Evolutionary conservation across 2,113 vertebrate species (phyloP).

Genomic region (Quiscalus mexicanus): DNA sequence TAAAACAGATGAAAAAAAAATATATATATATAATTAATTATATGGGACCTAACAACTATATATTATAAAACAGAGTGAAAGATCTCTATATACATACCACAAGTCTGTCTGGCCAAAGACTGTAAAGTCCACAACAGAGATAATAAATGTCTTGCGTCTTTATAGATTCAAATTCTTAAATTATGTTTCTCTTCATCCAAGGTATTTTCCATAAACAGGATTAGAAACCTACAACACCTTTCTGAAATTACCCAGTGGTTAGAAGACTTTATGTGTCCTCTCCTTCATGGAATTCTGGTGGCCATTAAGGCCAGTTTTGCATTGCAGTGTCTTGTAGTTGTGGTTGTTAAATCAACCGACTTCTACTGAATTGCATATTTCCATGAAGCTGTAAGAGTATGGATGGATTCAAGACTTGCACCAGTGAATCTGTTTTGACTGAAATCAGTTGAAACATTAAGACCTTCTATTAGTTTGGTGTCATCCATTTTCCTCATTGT

Average conservation of each 20-base stretch:
- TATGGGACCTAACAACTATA: neutral
- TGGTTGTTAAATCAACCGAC: neutral
- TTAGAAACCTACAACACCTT: neutral
- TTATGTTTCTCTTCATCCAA: neutral
- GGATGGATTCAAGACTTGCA: neutral
- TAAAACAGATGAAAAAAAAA: neutral
- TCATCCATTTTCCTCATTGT: neutral
- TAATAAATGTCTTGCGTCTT: neutral
- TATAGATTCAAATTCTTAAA: neutral
- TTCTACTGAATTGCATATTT: neutral
- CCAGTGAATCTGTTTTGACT: neutral
- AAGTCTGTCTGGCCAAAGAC: neutral
- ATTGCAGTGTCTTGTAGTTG: neutral
- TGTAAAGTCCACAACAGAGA: neutral
- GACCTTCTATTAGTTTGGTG: neutral
- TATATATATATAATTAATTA: neutral
- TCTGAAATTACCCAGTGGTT: neutral
- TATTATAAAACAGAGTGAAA: neutral
- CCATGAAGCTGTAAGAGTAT: neutral
- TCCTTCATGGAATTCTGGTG: neutral
- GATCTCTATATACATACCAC: neutral
- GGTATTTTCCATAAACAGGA: neutral
- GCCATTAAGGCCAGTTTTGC: neutral
- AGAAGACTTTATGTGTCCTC: neutral
- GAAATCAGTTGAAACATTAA: neutral